Percentiles rank a stretch among this genome's conserved stretches.
Conservation (phyloP, 64 coral and sea anemone species). For the Porites lutea region DNA sequence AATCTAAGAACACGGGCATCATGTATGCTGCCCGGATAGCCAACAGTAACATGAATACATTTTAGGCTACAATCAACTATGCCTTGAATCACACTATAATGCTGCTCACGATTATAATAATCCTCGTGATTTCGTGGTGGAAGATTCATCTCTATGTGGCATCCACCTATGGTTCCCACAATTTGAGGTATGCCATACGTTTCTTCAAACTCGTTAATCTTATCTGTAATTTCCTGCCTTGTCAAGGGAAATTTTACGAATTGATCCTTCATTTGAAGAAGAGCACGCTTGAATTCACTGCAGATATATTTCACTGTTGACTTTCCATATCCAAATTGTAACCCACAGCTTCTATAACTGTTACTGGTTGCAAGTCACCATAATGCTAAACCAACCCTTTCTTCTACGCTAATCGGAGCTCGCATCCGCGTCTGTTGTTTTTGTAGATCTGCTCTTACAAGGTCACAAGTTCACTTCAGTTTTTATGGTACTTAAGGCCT, state of each 20-base stretch:
- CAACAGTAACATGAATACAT: slow-evolving; percentile 21
- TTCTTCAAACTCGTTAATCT: slow-evolving; percentile 35
- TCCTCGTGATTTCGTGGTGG: neutral
- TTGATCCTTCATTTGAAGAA: neutral
- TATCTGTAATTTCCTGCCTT: slow-evolving; percentile 10
- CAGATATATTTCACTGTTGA: neutral
- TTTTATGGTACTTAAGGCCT: too few relatives aligned
- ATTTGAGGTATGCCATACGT: slow-evolving; percentile 49
- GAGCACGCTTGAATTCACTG: neutral
- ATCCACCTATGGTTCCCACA: slow-evolving; percentile 40
- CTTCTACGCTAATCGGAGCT: neutral
- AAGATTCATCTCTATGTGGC: neutral
- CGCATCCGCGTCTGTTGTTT: neutral
- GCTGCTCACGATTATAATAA: slow-evolving; percentile 55
- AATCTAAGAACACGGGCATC: slow-evolving; percentile 32
- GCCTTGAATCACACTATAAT: slow-evolving; percentile 39
- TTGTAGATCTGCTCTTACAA: slow-evolving; percentile 5
- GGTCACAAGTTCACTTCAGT: too few relatives aligned
- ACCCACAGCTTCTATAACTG: too few relatives aligned
- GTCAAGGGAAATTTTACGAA: slow-evolving; percentile 9
- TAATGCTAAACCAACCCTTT: slow-evolving; percentile 4
- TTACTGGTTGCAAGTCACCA: neutral
- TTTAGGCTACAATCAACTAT: slow-evolving; percentile 24
- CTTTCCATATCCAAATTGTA: too few relatives aligned
- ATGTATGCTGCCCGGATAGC: slow-evolving; percentile 49